Percentiles rank a stretch among this genome's conserved stretches.
Evolutionary conservation across 2,888 invertebrate species (phyloP).

Genomic region (Drosophila aldrichi): DNA sequence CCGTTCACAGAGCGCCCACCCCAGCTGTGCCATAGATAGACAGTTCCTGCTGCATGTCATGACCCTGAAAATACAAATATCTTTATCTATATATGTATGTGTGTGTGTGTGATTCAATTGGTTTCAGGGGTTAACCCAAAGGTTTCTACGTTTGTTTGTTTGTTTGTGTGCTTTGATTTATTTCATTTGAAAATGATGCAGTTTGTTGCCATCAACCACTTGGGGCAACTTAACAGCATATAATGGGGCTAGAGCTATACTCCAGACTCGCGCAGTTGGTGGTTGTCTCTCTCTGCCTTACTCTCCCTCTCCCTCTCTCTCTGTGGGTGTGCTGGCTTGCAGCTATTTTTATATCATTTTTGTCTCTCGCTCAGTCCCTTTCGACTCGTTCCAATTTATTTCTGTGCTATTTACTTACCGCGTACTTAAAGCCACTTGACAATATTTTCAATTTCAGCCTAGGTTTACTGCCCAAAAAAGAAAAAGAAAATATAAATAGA

Average conservation of each 20-base stretch:
- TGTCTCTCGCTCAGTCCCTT: conserved; percentile 33
- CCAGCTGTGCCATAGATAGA: conserved; percentile 13
- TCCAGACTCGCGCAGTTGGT: conserved; percentile 7
- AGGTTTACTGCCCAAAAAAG: conserved; percentile 14
- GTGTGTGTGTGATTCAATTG: conserved; percentile 41
- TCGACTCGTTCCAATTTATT: conserved; percentile 42
- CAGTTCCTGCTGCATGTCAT: conserved; percentile 31
- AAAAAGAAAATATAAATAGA: background rate
- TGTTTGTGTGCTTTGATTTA: conserved; percentile 81
- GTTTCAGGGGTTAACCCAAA: conserved; percentile 41
- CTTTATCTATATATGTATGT: background rate
- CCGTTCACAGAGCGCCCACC: conserved; percentile 45
- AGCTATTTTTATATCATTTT: conserved; percentile 81
- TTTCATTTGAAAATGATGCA: conserved; percentile 81
- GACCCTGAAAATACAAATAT: conserved; percentile 51
- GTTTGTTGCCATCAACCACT: conserved; percentile 59
- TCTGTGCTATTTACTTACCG: conserved; percentile 52
- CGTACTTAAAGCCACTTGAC: conserved; percentile 56
- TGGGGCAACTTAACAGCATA: conserved; percentile 60
- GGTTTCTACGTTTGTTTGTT: conserved; percentile 57
- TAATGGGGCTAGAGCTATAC: conserved; percentile 37
- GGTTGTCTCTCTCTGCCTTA: background rate
- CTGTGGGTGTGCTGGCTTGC: conserved; percentile 51
- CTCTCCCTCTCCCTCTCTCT: conserved; percentile 9
- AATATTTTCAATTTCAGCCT: conserved; percentile 49